Evolutionary conservation across 2,797 vertebrate genomes (phyloP).

Genomic region (Neostethus bicornis): DNA sequence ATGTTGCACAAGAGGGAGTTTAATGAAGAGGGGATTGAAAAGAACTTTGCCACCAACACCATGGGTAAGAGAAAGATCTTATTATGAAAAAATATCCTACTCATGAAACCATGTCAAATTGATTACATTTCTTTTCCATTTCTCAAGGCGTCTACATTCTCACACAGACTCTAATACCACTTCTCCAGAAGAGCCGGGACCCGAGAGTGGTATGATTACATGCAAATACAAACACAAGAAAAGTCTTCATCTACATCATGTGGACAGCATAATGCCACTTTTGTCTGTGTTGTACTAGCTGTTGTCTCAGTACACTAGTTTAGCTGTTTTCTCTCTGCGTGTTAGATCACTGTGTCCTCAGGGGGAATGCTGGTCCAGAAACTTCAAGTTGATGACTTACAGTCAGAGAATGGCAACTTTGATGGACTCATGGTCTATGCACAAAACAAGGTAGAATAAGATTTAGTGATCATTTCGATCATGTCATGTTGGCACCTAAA

Average conservation of each 20-base stretch:
- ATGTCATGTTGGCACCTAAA: not conserved
- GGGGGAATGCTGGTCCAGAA: conserved; percentile 83
- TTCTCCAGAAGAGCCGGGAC: conserved; percentile 77
- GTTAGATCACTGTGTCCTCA: conserved; percentile 81
- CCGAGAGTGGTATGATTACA: conserved; percentile 77
- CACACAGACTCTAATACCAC: conserved; percentile 77
- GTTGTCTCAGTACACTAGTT: conserved; percentile 62
- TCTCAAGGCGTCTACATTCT: conserved; percentile 75
- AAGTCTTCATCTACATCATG: conserved; percentile 42
- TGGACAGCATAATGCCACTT: conserved; percentile 57
- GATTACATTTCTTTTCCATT: not conserved
- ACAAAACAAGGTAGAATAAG: conserved; percentile 77
- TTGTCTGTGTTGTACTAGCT: conserved; percentile 50
- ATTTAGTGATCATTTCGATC: not conserved
- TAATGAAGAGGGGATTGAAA: conserved; percentile 76
- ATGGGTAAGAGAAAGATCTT: conserved; percentile 70
- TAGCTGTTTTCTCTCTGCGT: conserved; percentile 35
- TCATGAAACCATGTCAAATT: not conserved
- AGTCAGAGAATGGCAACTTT: conserved; percentile 69
- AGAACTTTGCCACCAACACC: conserved; percentile 81
- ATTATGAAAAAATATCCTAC: not conserved
- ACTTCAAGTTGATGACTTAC: conserved; percentile 70
- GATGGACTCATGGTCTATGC: conserved; percentile 76
- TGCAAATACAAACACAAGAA: conserved; percentile 29
- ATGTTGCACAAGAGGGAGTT: conserved; percentile 76